Conservation (phyloP, 1,140 invertebrate genomes). For the Gryllus bimaculatus region DNA sequence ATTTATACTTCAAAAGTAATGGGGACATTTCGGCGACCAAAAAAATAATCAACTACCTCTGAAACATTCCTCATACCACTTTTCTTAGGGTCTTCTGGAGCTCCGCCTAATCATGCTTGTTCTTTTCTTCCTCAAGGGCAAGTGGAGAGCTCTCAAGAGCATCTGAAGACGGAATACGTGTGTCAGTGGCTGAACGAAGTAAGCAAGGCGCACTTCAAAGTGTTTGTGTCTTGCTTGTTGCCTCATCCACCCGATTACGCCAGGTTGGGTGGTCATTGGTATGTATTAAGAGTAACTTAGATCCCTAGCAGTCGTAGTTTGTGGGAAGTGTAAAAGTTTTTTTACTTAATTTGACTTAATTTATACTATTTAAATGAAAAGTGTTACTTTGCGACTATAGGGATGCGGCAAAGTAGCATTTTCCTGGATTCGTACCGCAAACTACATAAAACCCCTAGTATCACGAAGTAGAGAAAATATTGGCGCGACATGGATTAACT, state of each 20-base stretch:
- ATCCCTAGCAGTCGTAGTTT: not conserved
- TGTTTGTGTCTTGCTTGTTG: conserved; percentile 75
- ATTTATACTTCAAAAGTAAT: too few relatives aligned
- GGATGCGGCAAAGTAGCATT: too few relatives aligned
- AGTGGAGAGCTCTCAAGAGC: conserved; percentile 61
- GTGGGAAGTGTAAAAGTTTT: not conserved
- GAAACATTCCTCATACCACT: too few relatives aligned
- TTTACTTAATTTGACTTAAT: not conserved
- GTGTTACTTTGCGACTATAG: too few relatives aligned
- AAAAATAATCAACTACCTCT: too few relatives aligned
- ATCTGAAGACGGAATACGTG: conserved; percentile 87
- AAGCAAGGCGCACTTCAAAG: conserved; percentile 74
- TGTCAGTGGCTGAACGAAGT: conserved; percentile 85
- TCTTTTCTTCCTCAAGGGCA: not conserved
- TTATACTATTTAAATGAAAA: not conserved
- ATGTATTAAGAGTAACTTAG: conserved; percentile 28
- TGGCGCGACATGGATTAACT: too few relatives aligned
- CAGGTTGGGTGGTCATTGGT: conserved; percentile 89
- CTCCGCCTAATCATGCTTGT: not conserved
- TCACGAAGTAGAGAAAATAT: too few relatives aligned
- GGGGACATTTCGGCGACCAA: too few relatives aligned
- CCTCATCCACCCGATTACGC: conserved; percentile 84
- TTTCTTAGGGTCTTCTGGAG: too few relatives aligned
- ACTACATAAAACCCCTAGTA: too few relatives aligned
- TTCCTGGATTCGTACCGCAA: too few relatives aligned